A percentile compares a stretch with the other conserved stretches of the same genome.
These are phyloP conservation scores for Piaya cayana DNA, from an alignment of 2,113 vertebrate genomes.

Conservation along the genomic window DNA sequence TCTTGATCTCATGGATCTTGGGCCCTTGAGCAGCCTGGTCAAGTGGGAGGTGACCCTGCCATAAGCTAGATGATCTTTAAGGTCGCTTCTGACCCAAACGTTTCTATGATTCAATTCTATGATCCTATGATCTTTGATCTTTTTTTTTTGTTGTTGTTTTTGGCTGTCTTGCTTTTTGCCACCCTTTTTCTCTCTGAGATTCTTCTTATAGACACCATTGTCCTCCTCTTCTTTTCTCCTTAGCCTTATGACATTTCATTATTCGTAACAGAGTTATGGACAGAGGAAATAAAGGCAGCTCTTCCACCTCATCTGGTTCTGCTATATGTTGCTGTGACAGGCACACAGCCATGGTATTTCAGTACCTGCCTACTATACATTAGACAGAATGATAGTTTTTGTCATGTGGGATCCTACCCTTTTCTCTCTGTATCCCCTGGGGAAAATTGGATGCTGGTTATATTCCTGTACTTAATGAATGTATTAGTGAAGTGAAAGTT, in stretches of 20 bases:
- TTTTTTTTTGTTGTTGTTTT: not conserved
- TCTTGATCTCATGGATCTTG: not conserved
- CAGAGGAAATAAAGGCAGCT: not conserved
- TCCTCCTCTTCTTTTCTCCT: not conserved
- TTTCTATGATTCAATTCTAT: too few species aligned
- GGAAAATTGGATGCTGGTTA: not conserved
- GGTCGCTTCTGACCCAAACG: too few species aligned
- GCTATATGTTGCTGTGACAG: not conserved
- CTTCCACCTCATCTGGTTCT: not conserved
- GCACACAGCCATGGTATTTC: not conserved
- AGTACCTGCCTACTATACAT: not conserved
- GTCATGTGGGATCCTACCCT: not conserved
- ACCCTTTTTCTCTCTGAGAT: not conserved
- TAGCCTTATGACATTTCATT: not conserved
- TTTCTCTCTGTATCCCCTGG: not conserved
- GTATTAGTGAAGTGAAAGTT: conserved; percentile 14
- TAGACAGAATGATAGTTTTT: not conserved
- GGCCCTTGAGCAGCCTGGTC: too few species aligned
- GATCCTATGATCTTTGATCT: not conserved
- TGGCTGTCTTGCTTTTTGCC: not conserved
- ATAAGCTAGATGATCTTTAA: too few species aligned
- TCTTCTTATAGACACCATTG: not conserved
- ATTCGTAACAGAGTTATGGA: not conserved
- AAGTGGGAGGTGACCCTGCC: too few species aligned
- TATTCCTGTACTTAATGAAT: not conserved